Evolutionary conservation across 2,888 invertebrate genomes (phyloP).

Genomic region (Dorcus hopei): DNA sequence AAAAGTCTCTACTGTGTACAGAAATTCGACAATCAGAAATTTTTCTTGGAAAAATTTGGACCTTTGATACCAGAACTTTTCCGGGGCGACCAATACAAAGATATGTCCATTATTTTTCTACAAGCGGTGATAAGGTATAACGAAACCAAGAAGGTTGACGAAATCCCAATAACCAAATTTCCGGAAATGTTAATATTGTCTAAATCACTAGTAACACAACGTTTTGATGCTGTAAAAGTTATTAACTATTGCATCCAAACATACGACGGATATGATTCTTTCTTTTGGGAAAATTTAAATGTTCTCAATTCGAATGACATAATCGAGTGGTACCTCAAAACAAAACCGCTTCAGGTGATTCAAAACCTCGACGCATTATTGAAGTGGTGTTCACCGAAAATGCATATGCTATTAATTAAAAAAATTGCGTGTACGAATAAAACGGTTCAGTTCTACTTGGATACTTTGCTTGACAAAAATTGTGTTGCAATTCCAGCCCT

Average conservation of each 20-base stretch:
- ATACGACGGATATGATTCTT: background rate
- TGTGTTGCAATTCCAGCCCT: background rate
- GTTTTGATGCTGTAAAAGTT: background rate
- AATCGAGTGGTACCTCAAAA: background rate
- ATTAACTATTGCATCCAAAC: background rate
- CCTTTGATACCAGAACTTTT: background rate
- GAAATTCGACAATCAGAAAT: background rate
- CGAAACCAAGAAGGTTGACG: background rate
- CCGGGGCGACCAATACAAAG: background rate
- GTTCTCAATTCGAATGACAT: background rate
- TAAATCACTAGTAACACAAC: background rate
- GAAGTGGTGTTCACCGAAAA: background rate
- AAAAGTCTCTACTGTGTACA: background rate
- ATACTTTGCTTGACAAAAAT: background rate
- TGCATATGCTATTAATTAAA: too few species aligned
- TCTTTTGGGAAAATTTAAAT: background rate
- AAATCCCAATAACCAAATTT: background rate
- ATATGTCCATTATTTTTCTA: background rate
- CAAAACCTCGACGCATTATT: background rate
- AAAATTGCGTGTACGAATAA: too few species aligned
- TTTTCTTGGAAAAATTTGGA: background rate
- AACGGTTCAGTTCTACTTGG: background rate
- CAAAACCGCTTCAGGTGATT: background rate
- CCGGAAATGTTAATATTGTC: background rate
- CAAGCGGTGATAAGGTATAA: background rate